Conservation (phyloP, 2,113 vertebrate genomes). For the Gobius niger region DNA sequence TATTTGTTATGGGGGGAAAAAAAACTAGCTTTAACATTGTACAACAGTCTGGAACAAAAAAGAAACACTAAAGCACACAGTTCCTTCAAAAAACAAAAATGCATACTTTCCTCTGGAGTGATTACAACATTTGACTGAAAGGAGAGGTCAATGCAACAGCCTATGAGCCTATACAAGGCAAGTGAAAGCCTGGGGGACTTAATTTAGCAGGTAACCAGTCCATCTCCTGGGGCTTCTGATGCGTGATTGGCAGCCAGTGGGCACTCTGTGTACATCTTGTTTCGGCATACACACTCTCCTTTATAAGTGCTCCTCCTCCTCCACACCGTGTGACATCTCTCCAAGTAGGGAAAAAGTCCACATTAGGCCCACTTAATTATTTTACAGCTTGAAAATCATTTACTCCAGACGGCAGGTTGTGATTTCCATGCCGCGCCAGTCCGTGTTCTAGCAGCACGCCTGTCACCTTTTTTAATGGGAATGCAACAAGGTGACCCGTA, state of each 20-base stretch:
- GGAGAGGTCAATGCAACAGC: conserved; percentile 26
- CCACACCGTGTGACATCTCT: conserved; percentile 29
- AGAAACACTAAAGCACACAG: not conserved
- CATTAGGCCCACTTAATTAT: conserved; percentile 48
- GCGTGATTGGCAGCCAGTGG: conserved; percentile 52
- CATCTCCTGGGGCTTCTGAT: conserved; percentile 38
- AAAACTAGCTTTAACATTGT: no score
- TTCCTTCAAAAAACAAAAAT: not conserved
- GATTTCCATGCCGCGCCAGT: conserved; percentile 52
- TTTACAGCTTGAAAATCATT: conserved; percentile 57
- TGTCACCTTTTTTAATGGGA: conserved; percentile 70
- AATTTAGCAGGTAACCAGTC: conserved; percentile 57
- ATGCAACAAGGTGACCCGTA: conserved; percentile 72
- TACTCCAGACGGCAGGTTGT: conserved; percentile 55
- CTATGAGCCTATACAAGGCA: conserved; percentile 27
- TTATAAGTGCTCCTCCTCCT: conserved; percentile 18
- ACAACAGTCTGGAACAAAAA: no score
- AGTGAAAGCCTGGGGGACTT: conserved; percentile 58
- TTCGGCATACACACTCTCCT: conserved; percentile 23
- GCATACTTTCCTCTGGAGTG: conserved; percentile 18
- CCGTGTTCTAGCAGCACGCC: conserved; percentile 57
- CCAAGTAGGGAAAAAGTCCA: conserved; percentile 10
- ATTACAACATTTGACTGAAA: conserved; percentile 17
- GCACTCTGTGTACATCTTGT: conserved; percentile 18
- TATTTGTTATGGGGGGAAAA: no score